Evolutionary conservation across 2,113 vertebrate genomes (phyloP).

Genomic region (Peromyscus leucopus): DNA sequence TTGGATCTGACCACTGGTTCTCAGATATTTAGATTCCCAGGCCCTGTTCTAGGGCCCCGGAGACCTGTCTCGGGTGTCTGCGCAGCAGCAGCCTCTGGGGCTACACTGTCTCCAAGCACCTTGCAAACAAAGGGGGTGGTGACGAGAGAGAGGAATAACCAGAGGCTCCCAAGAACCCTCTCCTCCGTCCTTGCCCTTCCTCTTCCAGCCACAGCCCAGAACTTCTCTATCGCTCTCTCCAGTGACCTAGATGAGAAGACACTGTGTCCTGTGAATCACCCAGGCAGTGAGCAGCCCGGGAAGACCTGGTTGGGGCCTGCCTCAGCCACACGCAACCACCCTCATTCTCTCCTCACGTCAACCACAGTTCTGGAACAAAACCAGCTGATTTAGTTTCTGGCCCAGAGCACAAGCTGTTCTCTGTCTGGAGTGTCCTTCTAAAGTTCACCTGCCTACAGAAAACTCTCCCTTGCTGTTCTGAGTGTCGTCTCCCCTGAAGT

Average conservation of each 20-base stretch:
- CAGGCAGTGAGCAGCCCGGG: neutral
- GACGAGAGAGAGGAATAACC: neutral
- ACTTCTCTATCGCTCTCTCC: slow-evolving; percentile 5
- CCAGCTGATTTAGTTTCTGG: slow-evolving; percentile 46
- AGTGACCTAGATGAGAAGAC: neutral
- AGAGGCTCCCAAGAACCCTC: neutral
- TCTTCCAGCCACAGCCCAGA: neutral
- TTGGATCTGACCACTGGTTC: neutral
- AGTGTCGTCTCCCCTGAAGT: neutral
- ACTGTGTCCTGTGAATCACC: slow-evolving; percentile 35
- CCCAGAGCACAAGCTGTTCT: slow-evolving; percentile 25
- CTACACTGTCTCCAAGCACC: neutral
- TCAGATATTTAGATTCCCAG: neutral
- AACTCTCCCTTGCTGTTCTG: neutral
- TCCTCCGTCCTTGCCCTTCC: neutral
- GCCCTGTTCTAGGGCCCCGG: neutral
- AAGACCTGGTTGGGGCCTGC: neutral
- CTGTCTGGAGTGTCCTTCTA: slow-evolving; percentile 1
- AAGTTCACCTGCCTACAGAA: slow-evolving; percentile 1
- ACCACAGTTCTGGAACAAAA: neutral
- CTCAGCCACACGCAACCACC: neutral
- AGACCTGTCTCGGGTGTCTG: neutral
- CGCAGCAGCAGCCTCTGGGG: neutral
- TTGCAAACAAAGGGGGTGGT: neutral
- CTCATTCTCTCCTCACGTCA: neutral